These are phyloP conservation scores for Agonum fuliginosum DNA, from an alignment of 2,888 invertebrate species.

Conservation along the genomic window DNA sequence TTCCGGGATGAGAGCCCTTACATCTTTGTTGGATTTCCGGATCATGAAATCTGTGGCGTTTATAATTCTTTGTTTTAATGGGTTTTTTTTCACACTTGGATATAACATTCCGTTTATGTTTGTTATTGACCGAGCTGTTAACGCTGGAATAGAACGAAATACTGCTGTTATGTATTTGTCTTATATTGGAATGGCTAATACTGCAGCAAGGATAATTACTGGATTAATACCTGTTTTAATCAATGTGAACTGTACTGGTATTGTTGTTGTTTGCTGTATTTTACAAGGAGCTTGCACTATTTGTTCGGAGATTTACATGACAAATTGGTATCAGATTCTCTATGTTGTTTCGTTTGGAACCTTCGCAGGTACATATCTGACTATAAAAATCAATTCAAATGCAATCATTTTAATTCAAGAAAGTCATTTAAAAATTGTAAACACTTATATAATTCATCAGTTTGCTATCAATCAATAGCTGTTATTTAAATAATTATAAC, in stretches of 20 bases:
- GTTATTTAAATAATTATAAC: too few species aligned
- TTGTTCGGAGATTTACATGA: conserved; percentile 79
- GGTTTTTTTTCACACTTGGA: conserved; percentile 14
- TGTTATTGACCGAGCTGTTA: conserved; percentile 77
- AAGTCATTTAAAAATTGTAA: too few species aligned
- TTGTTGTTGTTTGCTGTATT: neutral
- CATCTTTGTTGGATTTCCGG: conserved; percentile 54
- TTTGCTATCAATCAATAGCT: too few species aligned
- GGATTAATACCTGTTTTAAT: conserved; percentile 73
- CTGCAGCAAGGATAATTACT: conserved; percentile 88
- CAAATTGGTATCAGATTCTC: conserved; percentile 79
- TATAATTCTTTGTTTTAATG: conserved; percentile 65
- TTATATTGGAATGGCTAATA: conserved; percentile 90
- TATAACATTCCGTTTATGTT: conserved; percentile 47
- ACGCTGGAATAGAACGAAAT: conserved; percentile 72
- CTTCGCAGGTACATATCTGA: conserved; percentile 89
- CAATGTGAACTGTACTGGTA: neutral
- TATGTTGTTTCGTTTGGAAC: conserved; percentile 90
- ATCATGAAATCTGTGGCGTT: conserved; percentile 63
- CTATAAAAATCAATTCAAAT: too few species aligned
- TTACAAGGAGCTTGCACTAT: conserved; percentile 84
- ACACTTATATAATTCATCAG: too few species aligned
- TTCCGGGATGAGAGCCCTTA: conserved; percentile 37
- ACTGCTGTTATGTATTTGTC: conserved; percentile 83
- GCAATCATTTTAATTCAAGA: too few species aligned